Base-by-base conservation (phyloP, 2,797 vertebrate genomes). In the Amazona ochrocephala region DNA sequence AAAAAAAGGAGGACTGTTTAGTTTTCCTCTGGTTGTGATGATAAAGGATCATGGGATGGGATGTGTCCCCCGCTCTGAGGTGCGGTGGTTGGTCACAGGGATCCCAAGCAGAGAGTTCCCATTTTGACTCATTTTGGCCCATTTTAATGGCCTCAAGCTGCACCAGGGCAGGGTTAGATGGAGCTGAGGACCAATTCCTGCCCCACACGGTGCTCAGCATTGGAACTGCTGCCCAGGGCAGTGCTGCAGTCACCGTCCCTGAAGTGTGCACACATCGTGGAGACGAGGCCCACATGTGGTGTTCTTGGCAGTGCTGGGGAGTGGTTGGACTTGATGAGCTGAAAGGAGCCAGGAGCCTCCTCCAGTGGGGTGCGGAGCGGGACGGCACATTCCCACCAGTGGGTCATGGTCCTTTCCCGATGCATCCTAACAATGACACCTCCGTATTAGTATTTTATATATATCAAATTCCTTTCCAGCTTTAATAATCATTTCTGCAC, bases 21-120 rank as follows among this genome's bases (percentile, higher is more conserved):
- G 32, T 77, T 95, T 95, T 89, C 39, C 61, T 90, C 51, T 83
- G 79, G 65, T 76, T 87, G 21, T 54, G 41, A 67, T 72, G 78
- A 87, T 93, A 90, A 82, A 87, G 76, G 82, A 30, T 81, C 30
- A 14, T 2, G 30, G 83, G 85, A 74, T 37, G 92, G 86, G 84
- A 42, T 51, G 70, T 0, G 1, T 34, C 32, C 56, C 44, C 22
- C 1, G 2, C 51, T 56, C 71, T 3, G 4, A 29, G 11, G 8
- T 50, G 73, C 1, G 1, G 70, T 2, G 2, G 48, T 61, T 0
- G 4, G 44, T 51, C 62, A 30, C 51, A n/a, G 60, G 62, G 80
- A 60, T 44, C 56, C 0, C 5, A 13, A 82, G 58, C 2, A 1
- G 65, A 58, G 70, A 71, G 78, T 80, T 89, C 73, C 84, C 87